phyloP scores from a whole-genome alignment of 1,140 invertebrate genomes.

The Drosophila arizonae region DNA sequence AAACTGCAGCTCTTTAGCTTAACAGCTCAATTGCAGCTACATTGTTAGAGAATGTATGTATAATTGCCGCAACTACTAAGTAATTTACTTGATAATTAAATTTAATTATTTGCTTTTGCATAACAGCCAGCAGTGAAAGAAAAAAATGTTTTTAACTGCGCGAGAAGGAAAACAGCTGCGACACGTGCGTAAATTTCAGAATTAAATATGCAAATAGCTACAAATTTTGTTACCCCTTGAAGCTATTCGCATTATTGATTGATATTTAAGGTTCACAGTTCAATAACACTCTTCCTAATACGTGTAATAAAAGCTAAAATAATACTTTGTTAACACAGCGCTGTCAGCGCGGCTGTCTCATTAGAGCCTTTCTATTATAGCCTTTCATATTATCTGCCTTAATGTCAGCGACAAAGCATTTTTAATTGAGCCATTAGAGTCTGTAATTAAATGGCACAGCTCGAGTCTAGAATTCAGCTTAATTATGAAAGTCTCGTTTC shows the following conservation, averaged over 20 bases:
- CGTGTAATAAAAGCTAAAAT: background rate
- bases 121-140: slow-evolving; percentile 22
- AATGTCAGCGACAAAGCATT: slow-evolving; percentile 5
- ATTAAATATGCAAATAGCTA: slow-evolving; percentile 29
- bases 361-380: slow-evolving; percentile 10
- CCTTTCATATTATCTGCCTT: slow-evolving; percentile 18
- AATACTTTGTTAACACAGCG: background rate
- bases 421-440: slow-evolving; percentile 59
- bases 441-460: slow-evolving; percentile 39
- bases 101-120: slow-evolving; percentile 33
- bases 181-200: slow-evolving; percentile 30
- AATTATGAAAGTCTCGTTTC: background rate
- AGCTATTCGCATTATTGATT: slow-evolving; percentile 21
- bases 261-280: slow-evolving; percentile 18
- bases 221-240: slow-evolving; percentile 3
- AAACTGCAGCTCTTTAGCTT: slow-evolving; percentile 2
- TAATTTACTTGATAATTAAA: slow-evolving; percentile 48
- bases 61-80: slow-evolving; percentile 58
- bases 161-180: slow-evolving; percentile 59
- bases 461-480: slow-evolving; percentile 3
- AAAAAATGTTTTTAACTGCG: background rate
- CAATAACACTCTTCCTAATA: slow-evolving; percentile 5
- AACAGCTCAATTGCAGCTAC: slow-evolving; percentile 39
- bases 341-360: slow-evolving; percentile 18
- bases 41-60: slow-evolving; percentile 59